phyloP scores from a whole-genome alignment of 1,140 invertebrate species.

The Hypsibius dujardini region DNA sequence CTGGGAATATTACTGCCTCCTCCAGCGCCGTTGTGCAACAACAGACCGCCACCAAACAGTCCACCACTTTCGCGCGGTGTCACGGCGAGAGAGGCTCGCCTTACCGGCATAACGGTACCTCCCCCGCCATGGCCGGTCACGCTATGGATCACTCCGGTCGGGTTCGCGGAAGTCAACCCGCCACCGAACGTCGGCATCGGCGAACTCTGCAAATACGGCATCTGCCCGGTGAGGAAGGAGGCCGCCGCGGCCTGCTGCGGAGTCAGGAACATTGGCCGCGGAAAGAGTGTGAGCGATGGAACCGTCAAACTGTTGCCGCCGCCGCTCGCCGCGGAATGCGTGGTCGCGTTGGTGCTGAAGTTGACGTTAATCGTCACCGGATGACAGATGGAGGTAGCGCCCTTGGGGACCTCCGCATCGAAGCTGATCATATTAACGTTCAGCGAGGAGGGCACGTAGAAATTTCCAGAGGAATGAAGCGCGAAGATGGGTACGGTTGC shows the following conservation, averaged over 20 bases:
- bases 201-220: too few species aligned
- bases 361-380: slow-evolving; percentile 77
- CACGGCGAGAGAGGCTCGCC: not conserved
- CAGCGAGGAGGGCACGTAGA: slow-evolving; percentile 51
- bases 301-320: not conserved
- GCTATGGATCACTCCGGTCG: too few species aligned
- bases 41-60: too few species aligned
- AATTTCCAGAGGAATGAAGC: slow-evolving; percentile 63
- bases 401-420: not conserved
- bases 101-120: too few species aligned
- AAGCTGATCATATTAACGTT: not conserved
- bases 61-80: too few species aligned
- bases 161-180: too few species aligned
- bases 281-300: not conserved
- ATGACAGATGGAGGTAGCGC: slow-evolving; percentile 46
- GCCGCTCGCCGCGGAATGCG: not conserved
- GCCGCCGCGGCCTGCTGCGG: not conserved
- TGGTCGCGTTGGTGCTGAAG: slow-evolving; percentile 34
- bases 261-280: not conserved
- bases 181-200: too few species aligned
- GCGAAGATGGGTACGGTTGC: slow-evolving; percentile 54
- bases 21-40: not conserved
- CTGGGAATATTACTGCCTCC: not conserved
- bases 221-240: slow-evolving; percentile 13
- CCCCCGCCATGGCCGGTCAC: not conserved